Conservation (phyloP, 2,113 vertebrate species). For the Struthidea cinerea region DNA sequence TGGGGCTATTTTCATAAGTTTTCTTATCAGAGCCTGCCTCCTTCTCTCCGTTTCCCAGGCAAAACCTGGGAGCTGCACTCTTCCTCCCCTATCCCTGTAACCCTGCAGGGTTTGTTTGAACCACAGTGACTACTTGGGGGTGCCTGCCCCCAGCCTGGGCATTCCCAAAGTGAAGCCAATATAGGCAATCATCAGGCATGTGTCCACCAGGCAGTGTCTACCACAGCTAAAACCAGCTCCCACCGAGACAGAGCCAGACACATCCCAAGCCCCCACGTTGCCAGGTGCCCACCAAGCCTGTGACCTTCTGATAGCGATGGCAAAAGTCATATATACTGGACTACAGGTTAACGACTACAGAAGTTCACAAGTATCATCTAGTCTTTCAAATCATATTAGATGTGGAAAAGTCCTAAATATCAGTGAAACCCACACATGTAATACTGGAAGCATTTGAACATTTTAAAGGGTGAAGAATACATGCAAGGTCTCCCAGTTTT, state of each 20-base stretch:
- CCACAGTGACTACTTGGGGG: accelerated
- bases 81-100: accelerated
- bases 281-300: background rate
- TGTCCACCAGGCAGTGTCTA: background rate
- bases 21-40: background rate
- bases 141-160: accelerated
- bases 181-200: accelerated
- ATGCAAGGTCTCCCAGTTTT: background rate
- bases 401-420: background rate
- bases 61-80: too few relatives aligned
- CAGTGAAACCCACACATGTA: background rate
- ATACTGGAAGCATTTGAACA: background rate
- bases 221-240: background rate
- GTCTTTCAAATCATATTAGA: background rate
- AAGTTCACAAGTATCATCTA: accelerated
- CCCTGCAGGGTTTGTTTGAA: background rate
- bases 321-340: background rate
- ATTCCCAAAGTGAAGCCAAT: background rate
- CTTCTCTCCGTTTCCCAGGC: background rate
- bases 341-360: background rate
- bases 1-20: background rate
- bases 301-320: accelerated
- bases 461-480: background rate
- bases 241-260: background rate
- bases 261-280: accelerated